phyloP scores from a whole-genome alignment of 2,797 vertebrate species.

The Propithecus deckenii region DNA sequence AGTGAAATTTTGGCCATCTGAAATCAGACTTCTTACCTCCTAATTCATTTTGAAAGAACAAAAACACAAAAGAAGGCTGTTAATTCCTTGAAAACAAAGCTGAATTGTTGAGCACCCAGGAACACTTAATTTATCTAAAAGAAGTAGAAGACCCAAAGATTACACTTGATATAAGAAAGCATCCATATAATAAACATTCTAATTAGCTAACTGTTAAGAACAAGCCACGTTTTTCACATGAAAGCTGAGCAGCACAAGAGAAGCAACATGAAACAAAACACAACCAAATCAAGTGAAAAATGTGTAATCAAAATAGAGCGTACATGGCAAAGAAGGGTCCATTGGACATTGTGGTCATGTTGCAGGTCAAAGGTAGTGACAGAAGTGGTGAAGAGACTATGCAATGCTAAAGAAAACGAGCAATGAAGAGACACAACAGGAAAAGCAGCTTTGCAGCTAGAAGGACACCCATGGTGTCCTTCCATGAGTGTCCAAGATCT shows the following conservation, averaged over 20 bases:
- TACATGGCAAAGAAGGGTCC: not conserved
- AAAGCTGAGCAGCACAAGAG: not conserved
- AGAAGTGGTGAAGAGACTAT: not conserved
- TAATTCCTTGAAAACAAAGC: not conserved
- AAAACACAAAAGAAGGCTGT: not conserved
- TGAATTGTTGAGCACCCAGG: not conserved
- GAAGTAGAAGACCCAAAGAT: not conserved
- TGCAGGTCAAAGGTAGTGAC: not conserved
- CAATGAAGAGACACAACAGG: not conserved
- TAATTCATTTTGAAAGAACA: constrained; percentile 31
- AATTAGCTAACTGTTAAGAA: not conserved
- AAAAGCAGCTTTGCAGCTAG: not conserved
- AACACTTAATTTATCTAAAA: constrained; percentile 2
- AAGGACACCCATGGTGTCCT: not conserved
- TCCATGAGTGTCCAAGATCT: not conserved
- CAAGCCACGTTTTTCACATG: not conserved
- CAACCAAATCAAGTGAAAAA: not conserved
- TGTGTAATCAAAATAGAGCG: not conserved
- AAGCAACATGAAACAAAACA: not conserved
- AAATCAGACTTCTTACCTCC: constrained; percentile 1
- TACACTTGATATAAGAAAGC: not conserved
- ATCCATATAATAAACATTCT: not conserved
- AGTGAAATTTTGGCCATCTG: constrained; percentile 1
- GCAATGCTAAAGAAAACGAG: not conserved
- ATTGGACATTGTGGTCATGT: not conserved